phyloP scores from a whole-genome alignment of 2,113 vertebrate species.

The Donacobius atricapilla region DNA sequence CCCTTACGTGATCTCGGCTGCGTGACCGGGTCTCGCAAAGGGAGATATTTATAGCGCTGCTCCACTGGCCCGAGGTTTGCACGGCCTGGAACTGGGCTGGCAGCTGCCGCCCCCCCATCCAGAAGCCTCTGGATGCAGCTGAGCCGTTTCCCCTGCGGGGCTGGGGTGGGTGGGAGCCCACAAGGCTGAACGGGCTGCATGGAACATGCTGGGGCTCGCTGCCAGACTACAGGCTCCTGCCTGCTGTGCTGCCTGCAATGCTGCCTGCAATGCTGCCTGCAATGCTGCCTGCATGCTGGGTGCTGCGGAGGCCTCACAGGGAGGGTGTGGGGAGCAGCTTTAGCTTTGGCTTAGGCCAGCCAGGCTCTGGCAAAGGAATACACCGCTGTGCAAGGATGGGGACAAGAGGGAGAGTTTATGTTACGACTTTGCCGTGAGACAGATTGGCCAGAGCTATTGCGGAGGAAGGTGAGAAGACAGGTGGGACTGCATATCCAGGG shows the following conservation, averaged over 20 bases:
- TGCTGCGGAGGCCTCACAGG: background rate
- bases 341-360: background rate
- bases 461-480: background rate
- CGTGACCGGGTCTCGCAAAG: background rate
- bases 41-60: conserved; percentile 1
- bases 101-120: background rate
- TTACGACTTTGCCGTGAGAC: background rate
- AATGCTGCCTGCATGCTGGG: background rate
- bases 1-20: background rate
- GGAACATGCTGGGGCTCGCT: background rate
- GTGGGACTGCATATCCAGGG: background rate
- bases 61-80: background rate
- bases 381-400: fast-evolving
- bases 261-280: background rate
- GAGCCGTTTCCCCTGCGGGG: background rate
- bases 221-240: background rate
- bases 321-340: background rate
- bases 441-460: background rate
- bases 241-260: background rate
- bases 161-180: background rate
- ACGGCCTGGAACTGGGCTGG: background rate
- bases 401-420: background rate
- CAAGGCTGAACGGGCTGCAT: background rate
- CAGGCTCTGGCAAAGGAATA: background rate
- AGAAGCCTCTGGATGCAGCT: background rate